Percentiles rank a stretch among this genome's conserved stretches.
phyloP scores from a whole-genome alignment of 2,888 invertebrate species.

The Sabatieria punctata region DNA sequence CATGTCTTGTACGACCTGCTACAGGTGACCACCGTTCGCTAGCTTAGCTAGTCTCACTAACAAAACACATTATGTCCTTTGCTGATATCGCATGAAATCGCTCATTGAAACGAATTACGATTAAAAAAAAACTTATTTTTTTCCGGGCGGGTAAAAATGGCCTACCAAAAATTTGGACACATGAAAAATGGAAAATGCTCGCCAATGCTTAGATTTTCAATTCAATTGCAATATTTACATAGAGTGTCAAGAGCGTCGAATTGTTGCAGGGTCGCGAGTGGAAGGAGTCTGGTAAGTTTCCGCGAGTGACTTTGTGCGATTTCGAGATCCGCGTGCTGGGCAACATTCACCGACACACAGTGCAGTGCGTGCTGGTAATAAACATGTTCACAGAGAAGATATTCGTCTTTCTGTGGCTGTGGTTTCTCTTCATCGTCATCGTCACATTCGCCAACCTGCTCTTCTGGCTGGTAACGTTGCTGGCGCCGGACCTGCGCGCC shows the following conservation, averaged over 20 bases:
- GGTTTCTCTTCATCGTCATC: slow-evolving; percentile 27
- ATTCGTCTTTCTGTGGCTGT: slow-evolving; percentile 31
- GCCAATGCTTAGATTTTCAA: too few relatives aligned
- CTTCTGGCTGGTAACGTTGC: slow-evolving; percentile 26
- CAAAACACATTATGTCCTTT: too few relatives aligned
- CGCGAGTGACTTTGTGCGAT: slow-evolving; percentile 33
- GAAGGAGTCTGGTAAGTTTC: slow-evolving; percentile 32
- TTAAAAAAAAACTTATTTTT: too few relatives aligned
- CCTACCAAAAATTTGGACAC: too few relatives aligned
- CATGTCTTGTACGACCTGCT: slow-evolving; percentile 36
- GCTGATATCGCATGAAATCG: too few relatives aligned
- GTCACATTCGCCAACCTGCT: slow-evolving; percentile 24
- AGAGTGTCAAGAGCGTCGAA: too few relatives aligned
- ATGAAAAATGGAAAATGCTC: too few relatives aligned
- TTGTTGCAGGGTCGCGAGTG: slow-evolving; percentile 24
- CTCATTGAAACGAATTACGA: too few relatives aligned
- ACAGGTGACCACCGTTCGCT: too few relatives aligned
- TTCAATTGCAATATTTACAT: too few relatives aligned
- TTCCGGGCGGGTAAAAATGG: too few relatives aligned
- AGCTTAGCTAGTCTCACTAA: too few relatives aligned
- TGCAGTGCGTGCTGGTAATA: slow-evolving; percentile 27
- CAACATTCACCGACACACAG: slow-evolving; percentile 25
- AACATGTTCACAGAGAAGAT: slow-evolving; percentile 32
- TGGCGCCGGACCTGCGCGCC: slow-evolving; percentile 3
- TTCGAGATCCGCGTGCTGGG: slow-evolving; percentile 31